These are phyloP conservation scores for Miltochrista miniata DNA, from an alignment of 2,888 invertebrate genomes.

Conservation along the genomic window DNA sequence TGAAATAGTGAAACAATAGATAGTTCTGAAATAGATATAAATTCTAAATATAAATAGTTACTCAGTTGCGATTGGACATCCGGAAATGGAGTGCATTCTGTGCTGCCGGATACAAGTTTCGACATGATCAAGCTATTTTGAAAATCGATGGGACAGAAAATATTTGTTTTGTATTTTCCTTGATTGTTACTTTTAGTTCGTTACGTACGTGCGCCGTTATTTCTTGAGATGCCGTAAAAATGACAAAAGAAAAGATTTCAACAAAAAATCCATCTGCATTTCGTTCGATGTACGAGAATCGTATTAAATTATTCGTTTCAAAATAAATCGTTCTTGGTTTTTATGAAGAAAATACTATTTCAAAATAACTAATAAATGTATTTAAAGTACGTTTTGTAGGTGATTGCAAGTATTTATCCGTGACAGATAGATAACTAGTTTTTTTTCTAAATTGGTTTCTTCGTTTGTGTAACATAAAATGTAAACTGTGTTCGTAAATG, in stretches of 20 bases:
- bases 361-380: not conserved
- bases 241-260: not conserved
- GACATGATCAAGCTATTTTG: conserved; percentile 31
- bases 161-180: conserved; percentile 10
- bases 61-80: conserved; percentile 27
- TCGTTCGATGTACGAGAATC: not conserved
- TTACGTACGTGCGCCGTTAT: conserved; percentile 19
- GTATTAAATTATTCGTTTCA: not conserved
- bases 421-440: not conserved
- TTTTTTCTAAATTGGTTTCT: not conserved
- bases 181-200: conserved; percentile 24
- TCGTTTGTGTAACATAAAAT: not conserved
- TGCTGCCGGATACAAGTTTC: conserved; percentile 41
- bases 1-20: conserved; percentile 27
- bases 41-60: no score
- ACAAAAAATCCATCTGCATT: conserved; percentile 13
- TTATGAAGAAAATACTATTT: not conserved
- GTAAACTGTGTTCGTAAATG: not conserved
- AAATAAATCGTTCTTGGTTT: not conserved
- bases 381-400: not conserved
- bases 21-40: conserved; percentile 17
- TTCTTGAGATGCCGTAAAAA: conserved; percentile 8
- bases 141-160: conserved; percentile 20
- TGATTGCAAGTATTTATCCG: not conserved
- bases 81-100: conserved; percentile 62